A percentile compares a stretch with the other conserved stretches of the same genome.
phyloP scores from a whole-genome alignment of 2,113 vertebrate genomes.

The Nesoenas mayeri region DNA sequence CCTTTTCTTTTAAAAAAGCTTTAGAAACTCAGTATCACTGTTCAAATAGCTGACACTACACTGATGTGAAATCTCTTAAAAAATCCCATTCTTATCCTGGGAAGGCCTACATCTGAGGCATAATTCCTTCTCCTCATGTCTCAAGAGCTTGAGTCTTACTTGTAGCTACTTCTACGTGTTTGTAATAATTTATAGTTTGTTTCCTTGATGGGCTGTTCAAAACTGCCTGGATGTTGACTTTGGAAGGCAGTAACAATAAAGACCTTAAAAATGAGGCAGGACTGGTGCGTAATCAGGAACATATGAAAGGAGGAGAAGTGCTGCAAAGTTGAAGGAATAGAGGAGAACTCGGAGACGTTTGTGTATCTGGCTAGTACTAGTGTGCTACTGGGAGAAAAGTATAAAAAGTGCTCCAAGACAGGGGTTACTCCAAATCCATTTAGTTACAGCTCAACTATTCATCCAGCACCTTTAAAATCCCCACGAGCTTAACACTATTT shows the following conservation, averaged over 20 bases:
- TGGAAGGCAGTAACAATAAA: background rate
- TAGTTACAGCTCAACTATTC: background rate
- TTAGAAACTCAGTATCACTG: background rate
- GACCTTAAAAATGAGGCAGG: background rate
- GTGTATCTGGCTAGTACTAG: fast-evolving
- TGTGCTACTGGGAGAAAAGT: fast-evolving
- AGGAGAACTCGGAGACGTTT: background rate
- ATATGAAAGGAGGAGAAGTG: background rate
- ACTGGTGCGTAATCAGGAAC: background rate
- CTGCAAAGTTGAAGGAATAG: background rate
- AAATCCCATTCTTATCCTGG: background rate
- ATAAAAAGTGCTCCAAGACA: background rate
- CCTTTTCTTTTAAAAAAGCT: background rate
- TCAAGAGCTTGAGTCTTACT: background rate
- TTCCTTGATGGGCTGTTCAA: background rate
- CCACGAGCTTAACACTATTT: fast-evolving
- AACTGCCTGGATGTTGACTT: background rate
- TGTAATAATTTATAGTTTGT: background rate
- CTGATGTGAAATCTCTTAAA: background rate
- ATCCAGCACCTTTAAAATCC: background rate
- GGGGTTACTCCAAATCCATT: background rate
- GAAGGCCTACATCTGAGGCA: background rate
- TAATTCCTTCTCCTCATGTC: background rate
- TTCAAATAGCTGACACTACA: background rate
- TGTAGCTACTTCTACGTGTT: background rate